Evolutionary conservation across 1,140 invertebrate species (phyloP), one percentile per base, ranked within the genome.

Genomic region (Ostrea denselamellosa): DNA sequence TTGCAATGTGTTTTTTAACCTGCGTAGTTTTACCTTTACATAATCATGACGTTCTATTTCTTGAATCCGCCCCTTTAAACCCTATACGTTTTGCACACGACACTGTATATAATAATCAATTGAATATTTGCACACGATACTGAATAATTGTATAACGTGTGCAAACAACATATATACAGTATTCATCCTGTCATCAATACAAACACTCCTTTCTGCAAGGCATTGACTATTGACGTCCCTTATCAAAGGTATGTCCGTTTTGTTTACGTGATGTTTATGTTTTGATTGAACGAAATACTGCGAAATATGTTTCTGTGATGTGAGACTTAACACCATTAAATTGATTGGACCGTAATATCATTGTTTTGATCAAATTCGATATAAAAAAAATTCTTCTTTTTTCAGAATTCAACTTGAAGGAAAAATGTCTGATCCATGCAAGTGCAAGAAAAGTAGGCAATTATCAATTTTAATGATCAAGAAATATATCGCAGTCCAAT

Each of bases 31-130:
- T 44, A n/a, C n/a, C n/a, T n/a, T n/a, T n/a, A n/a, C n/a, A n/a
- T n/a, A n/a, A n/a, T n/a, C n/a, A n/a, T n/a, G 56, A 14, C 10
- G 9, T 56, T 56, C 9, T 56, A 12, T 56, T 12, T 56, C 17
- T 56, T 56, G 54, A 56, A 56, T 56, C 54, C 54, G 9, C 17
- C 10, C 54, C 56, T 8, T 19, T 58, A 17, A 14, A 19, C 28
- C 14, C 68, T 77, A 77, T 77, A 77, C 68, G 28, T 34, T 77
- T 77, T 77, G 68, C 68, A 34, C 68, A 77, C 25, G 68, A 3
- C 17, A 34, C 14, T 77, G 68, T 77, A 1, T 68, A 65, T n/a
- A 65, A 65, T 28, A 34, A 8, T 14, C 25, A 28, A 77, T 14
- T 28, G 22, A 77, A 28, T 34, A 12, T 19, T 62, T 62, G 68